Conservation (phyloP, 2,888 invertebrate species). For the Hydrotaea diabolus region DNA sequence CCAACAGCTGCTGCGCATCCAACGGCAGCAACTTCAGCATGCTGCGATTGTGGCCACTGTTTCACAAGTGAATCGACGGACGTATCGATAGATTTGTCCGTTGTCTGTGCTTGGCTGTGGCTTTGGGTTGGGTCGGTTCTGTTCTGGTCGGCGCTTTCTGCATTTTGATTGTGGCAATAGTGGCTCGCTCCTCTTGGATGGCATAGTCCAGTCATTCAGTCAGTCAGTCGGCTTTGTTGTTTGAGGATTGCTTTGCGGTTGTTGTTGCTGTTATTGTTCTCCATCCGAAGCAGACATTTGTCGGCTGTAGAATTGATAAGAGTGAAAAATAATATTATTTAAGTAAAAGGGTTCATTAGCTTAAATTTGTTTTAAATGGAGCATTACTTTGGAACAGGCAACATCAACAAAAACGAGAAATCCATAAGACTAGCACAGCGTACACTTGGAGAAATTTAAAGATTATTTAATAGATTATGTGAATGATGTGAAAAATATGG, state of each 20-base stretch:
- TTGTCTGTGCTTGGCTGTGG: neutral
- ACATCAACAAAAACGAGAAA: neutral
- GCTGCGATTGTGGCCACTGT: conserved; percentile 33
- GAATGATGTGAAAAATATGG: no score
- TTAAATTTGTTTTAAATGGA: conserved; percentile 66
- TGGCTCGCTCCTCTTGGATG: neutral
- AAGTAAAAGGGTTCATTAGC: conserved; percentile 67
- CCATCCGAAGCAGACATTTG: neutral
- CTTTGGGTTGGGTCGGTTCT: conserved; percentile 40
- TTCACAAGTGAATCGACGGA: conserved; percentile 48
- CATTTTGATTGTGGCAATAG: conserved; percentile 44
- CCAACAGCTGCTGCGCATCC: conserved; percentile 20
- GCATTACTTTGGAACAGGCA: conserved; percentile 36
- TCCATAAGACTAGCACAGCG: neutral
- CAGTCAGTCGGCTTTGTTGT: conserved; percentile 57
- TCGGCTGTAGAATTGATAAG: conserved; percentile 55
- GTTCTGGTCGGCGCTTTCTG: conserved; percentile 30
- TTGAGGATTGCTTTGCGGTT: conserved; percentile 53
- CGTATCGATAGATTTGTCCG: conserved; percentile 61
- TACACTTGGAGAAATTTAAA: conserved; percentile 10
- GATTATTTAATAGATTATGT: no score
- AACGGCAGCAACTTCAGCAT: neutral
- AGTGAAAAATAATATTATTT: conserved; percentile 63
- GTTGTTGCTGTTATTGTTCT: neutral
- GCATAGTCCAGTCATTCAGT: neutral